Evolutionary conservation across 1,140 invertebrate species (phyloP).

Genomic region (Trypoxylus dichotomus): DNA sequence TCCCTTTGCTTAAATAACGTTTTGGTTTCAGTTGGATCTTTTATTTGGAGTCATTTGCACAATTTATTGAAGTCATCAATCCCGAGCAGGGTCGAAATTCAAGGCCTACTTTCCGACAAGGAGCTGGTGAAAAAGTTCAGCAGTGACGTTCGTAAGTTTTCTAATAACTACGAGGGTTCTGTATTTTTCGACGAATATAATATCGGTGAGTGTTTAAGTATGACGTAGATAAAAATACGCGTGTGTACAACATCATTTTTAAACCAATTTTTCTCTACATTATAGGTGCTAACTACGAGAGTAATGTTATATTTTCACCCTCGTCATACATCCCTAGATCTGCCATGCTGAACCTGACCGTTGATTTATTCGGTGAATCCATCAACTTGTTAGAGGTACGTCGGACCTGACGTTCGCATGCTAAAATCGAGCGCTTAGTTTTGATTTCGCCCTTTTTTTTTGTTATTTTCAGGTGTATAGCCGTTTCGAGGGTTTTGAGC

Average conservation of each 20-base stretch:
- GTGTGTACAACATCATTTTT: not conserved
- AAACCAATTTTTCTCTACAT: constrained; percentile 23
- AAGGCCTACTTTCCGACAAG: constrained; percentile 76
- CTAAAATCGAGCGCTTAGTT: constrained; percentile 9
- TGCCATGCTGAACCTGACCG: constrained; percentile 77
- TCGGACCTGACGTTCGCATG: constrained; percentile 26
- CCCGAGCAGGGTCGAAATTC: constrained; percentile 79
- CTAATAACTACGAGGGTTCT: constrained; percentile 85
- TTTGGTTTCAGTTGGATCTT: constrained; percentile 77
- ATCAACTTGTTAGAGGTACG: constrained; percentile 80
- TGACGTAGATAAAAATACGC: not conserved
- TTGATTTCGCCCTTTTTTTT: constrained; percentile 37
- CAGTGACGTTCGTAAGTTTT: constrained; percentile 84
- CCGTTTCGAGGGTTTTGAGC: constrained; percentile 82
- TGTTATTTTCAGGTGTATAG: constrained; percentile 63
- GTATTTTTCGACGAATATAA: constrained; percentile 86
- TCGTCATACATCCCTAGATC: constrained; percentile 87
- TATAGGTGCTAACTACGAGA: constrained; percentile 72
- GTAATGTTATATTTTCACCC: constrained; percentile 84
- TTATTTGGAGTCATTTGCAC: constrained; percentile 88
- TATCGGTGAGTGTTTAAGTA: constrained; percentile 62
- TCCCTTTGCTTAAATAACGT: not conserved
- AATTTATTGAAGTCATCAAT: constrained; percentile 84
- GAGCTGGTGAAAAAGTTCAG: constrained; percentile 75
- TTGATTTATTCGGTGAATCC: constrained; percentile 88